phyloP scores from a whole-genome alignment of 2,113 vertebrate genomes.

The Oryzias curvinotus region DNA sequence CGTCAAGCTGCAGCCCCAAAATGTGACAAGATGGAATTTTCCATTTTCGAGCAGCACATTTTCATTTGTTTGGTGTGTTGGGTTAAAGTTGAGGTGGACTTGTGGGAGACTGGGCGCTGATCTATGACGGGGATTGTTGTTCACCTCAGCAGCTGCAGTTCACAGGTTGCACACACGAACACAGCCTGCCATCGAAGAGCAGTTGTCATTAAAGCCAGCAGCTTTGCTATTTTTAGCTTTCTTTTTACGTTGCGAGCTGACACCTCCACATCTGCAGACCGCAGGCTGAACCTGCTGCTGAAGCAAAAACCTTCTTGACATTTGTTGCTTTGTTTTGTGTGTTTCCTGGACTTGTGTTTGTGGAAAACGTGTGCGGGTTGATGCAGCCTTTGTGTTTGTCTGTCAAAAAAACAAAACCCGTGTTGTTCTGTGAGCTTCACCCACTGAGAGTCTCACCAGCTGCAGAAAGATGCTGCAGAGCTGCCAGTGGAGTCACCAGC shows the following conservation, averaged over 20 bases:
- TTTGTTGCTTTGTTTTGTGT: slow-evolving; percentile 20
- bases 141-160: too few relatives aligned
- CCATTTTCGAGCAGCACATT: too few relatives aligned
- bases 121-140: too few relatives aligned
- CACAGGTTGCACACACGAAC: too few relatives aligned
- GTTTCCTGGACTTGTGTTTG: slow-evolving; percentile 13
- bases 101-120: too few relatives aligned
- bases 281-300: neutral
- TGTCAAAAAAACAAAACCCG: neutral
- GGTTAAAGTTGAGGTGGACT: too few relatives aligned
- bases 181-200: too few relatives aligned
- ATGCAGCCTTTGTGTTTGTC: slow-evolving; percentile 12
- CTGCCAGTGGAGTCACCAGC: neutral
- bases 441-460: slow-evolving; percentile 10
- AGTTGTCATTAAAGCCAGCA: too few relatives aligned
- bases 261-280: slow-evolving; percentile 4
- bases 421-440: slow-evolving; percentile 8
- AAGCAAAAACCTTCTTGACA: slow-evolving; percentile 1
- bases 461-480: slow-evolving; percentile 4
- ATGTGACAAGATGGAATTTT: too few relatives aligned
- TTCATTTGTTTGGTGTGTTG: too few relatives aligned
- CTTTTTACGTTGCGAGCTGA: neutral
- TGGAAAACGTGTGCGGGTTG: slow-evolving; percentile 19
- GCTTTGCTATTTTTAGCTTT: too few relatives aligned
- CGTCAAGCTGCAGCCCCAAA: too few relatives aligned